Percentiles rank a stretch among this genome's conserved stretches.
Evolutionary conservation across 2,113 vertebrate genomes (phyloP).

Genomic region (Trematomus loennbergii): DNA sequence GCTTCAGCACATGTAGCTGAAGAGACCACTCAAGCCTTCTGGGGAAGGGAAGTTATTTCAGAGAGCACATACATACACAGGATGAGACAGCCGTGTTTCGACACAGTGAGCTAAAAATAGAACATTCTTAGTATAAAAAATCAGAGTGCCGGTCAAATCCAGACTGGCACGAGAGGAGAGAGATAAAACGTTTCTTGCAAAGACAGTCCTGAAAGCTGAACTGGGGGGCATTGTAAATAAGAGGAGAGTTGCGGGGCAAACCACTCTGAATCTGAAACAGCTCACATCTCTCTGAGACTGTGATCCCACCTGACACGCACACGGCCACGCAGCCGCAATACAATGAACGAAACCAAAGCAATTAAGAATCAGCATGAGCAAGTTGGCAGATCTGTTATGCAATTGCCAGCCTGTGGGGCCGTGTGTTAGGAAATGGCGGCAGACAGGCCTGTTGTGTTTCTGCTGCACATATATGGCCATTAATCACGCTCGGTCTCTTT

Average conservation of each 20-base stretch:
- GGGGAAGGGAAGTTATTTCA: constrained; percentile 71
- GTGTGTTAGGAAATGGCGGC: constrained; percentile 69
- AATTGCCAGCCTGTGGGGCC: constrained; percentile 68
- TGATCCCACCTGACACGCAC: constrained; percentile 54
- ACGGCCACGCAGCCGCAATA: constrained; percentile 25
- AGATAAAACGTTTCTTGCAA: constrained; percentile 49
- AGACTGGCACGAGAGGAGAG: constrained; percentile 34
- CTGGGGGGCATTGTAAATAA: constrained; percentile 33
- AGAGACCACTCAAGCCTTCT: constrained; percentile 74
- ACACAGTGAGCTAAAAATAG: constrained; percentile 80
- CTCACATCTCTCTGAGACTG: constrained; percentile 27
- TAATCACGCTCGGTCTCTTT: constrained; percentile 77
- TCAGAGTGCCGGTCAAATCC: constrained; percentile 61
- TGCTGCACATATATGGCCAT: constrained; percentile 72
- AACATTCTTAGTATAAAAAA: constrained; percentile 55
- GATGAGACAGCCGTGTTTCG: constrained; percentile 78
- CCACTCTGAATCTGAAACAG: constrained; percentile 29
- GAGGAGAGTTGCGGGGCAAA: constrained; percentile 35
- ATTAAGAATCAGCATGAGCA: constrained; percentile 69
- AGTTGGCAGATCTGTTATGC: constrained; percentile 69
- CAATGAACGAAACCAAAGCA: constrained; percentile 49
- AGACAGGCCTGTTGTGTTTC: constrained; percentile 73
- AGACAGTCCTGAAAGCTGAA: constrained; percentile 42
- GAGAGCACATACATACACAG: constrained; percentile 68
- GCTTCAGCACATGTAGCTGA: constrained; percentile 67